phyloP scores from a whole-genome alignment of 2,888 invertebrate species.

The Polydrusus tereticollis region DNA sequence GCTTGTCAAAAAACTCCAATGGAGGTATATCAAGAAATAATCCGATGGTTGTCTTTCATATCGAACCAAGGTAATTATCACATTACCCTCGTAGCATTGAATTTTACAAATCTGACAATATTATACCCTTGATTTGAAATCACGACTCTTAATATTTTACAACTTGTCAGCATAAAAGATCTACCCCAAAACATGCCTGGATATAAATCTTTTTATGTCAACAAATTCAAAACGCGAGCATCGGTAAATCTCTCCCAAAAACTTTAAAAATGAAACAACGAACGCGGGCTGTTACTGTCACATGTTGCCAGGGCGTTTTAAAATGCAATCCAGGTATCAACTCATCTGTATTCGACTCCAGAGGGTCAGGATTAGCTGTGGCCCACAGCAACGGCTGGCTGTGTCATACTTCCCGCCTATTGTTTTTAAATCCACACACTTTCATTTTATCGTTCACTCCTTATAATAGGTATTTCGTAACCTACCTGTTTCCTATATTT shows the following conservation, averaged over 20 bases:
- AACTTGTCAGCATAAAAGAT: neutral
- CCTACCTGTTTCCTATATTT: conserved; percentile 40
- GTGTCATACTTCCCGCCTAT: conserved; percentile 57
- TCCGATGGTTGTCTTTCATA: too few relatives aligned
- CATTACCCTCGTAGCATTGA: too few relatives aligned
- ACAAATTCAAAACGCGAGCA: neutral
- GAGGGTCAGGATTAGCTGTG: conserved; percentile 68
- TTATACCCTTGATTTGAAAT: neutral
- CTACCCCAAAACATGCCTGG: neutral
- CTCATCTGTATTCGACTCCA: conserved; percentile 64
- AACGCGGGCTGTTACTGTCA: neutral
- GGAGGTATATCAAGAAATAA: too few relatives aligned
- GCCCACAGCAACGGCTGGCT: conserved; percentile 80
- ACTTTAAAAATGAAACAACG: conserved; percentile 3
- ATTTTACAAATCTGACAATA: too few relatives aligned
- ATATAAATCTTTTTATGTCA: conserved; percentile 3
- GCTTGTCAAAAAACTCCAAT: too few relatives aligned
- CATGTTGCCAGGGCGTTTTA: conserved; percentile 10
- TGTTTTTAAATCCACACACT: conserved; percentile 31
- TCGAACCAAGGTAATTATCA: too few relatives aligned
- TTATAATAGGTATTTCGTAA: conserved; percentile 3
- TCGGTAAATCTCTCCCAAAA: conserved; percentile 4
- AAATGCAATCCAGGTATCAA: conserved; percentile 60
- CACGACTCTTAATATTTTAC: neutral
- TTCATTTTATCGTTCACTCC: conserved; percentile 22